Conservation (phyloP, 1,140 invertebrate species). For the Drosophila bifasciata region DNA sequence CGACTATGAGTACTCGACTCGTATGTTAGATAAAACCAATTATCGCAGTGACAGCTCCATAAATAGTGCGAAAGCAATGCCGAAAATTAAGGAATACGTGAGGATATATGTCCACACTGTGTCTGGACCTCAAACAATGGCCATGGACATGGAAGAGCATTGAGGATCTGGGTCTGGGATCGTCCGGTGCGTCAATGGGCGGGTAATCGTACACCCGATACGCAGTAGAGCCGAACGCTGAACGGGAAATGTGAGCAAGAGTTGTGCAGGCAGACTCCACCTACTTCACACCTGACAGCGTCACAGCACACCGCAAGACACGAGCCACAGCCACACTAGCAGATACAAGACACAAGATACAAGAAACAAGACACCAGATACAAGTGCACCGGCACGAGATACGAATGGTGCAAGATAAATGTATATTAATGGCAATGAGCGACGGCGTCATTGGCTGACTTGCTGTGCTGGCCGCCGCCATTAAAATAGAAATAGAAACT, state of each 20-base stretch:
- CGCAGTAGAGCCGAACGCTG: conserved; percentile 16
- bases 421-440: conserved; percentile 18
- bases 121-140: no score
- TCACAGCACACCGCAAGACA: conserved; percentile 16
- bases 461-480: conserved; percentile 20
- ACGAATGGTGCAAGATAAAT: conserved; percentile 21
- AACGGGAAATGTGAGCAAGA: conserved; percentile 4
- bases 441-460: conserved; percentile 36
- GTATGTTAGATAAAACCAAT: conserved; percentile 41
- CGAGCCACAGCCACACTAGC: conserved; percentile 14
- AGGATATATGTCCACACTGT: no score
- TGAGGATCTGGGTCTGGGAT: no score
- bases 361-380: conserved; percentile 8
- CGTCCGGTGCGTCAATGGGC: neutral
- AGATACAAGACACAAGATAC: conserved; percentile 30
- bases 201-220: neutral
- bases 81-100: no score
- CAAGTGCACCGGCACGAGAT: conserved; percentile 29
- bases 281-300: conserved; percentile 42
- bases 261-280: conserved; percentile 26
- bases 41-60: conserved; percentile 3
- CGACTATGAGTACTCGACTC: neutral
- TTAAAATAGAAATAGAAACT: conserved; percentile 43
- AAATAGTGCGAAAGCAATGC: conserved; percentile 14
- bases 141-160: no score